phyloP scores from a whole-genome alignment of 2,888 invertebrate species.

The Hesperia comma region DNA sequence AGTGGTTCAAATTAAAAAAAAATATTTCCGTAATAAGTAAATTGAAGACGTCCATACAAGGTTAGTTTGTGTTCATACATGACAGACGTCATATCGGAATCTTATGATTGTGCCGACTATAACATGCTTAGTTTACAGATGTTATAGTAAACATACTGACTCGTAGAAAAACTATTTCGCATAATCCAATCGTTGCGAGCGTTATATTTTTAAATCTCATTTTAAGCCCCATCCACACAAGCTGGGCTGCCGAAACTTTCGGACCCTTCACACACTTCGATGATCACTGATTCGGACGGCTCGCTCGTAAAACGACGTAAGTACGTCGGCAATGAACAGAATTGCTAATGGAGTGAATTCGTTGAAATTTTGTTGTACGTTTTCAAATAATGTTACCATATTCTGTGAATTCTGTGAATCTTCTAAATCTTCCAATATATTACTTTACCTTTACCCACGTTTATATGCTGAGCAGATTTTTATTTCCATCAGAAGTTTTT shows the following conservation, averaged over 20 bases:
- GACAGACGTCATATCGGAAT: too few species aligned
- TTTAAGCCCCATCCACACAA: conserved; percentile 58
- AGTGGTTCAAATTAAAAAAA: too few species aligned
- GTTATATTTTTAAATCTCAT: conserved; percentile 58
- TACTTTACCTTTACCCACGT: too few species aligned
- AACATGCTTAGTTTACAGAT: not conserved
- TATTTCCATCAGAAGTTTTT: too few species aligned
- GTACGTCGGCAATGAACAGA: conserved; percentile 40
- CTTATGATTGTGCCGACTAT: too few species aligned
- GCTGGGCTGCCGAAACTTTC: conserved; percentile 68
- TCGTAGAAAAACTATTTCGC: conserved; percentile 34
- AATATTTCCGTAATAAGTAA: too few species aligned
- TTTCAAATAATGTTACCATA: not conserved
- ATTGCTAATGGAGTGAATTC: conserved; percentile 29
- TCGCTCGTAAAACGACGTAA: conserved; percentile 62
- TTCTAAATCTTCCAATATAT: not conserved
- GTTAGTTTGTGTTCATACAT: too few species aligned
- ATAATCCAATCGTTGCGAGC: conserved; percentile 36
- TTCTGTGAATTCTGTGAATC: not conserved
- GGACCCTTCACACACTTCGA: conserved; percentile 77
- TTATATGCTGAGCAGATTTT: too few species aligned
- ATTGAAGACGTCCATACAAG: too few species aligned
- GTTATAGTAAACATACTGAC: conserved; percentile 1
- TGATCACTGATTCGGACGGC: conserved; percentile 70
- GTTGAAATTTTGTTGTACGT: not conserved